phyloP scores from a whole-genome alignment of 2,797 vertebrate species.

The Anguilla obscura region DNA sequence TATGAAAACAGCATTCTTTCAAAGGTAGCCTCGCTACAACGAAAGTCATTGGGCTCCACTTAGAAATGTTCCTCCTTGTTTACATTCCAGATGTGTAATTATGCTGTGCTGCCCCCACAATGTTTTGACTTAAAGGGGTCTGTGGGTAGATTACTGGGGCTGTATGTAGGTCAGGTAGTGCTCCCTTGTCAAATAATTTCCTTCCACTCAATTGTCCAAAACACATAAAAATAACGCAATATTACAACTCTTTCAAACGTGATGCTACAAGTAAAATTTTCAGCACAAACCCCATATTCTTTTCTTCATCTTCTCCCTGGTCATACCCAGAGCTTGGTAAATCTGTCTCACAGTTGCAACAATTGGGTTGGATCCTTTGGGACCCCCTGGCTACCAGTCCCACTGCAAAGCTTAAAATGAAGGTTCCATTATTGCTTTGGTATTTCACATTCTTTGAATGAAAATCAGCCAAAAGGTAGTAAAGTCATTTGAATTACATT shows the following conservation, averaged over 20 bases:
- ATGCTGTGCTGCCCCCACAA: no score
- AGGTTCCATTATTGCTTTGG: background rate
- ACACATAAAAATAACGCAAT: background rate
- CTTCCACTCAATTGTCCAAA: background rate
- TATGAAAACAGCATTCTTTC: background rate
- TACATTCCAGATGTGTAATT: no score
- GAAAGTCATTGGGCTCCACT: background rate
- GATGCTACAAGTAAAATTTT: background rate
- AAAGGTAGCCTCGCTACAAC: background rate
- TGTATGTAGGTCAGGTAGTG: background rate
- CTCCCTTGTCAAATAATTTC: background rate
- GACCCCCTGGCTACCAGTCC: background rate
- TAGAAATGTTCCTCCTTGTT: no score
- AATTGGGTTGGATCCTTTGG: slow-evolving; percentile 10
- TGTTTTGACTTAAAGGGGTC: background rate
- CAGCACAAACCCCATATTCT: background rate
- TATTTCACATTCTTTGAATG: slow-evolving; percentile 15
- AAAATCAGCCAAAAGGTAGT: slow-evolving; percentile 3
- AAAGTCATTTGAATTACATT: background rate
- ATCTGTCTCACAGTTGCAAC: background rate
- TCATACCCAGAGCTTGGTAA: background rate
- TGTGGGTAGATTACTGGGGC: background rate
- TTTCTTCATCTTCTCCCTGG: background rate
- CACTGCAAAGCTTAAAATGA: background rate
- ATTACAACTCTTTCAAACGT: background rate